Evolutionary conservation across 37 sponge, comb jelly and placozoan species (phyloP), one percentile per base, ranked within the genome.

Genomic region (Geodia barretti): DNA sequence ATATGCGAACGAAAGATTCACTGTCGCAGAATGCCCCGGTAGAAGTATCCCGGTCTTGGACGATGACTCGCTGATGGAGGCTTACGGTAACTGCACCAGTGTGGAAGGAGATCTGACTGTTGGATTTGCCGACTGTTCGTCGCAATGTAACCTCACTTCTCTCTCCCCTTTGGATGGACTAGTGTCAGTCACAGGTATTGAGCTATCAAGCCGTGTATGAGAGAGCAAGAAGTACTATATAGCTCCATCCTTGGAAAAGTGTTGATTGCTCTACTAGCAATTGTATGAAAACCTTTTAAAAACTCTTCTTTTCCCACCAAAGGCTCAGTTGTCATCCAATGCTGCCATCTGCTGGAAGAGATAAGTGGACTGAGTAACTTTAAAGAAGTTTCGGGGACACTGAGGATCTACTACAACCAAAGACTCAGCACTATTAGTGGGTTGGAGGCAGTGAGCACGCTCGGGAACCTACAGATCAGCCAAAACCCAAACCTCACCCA

Each of bases 321-420:
- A 11, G 91, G 91, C 32, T 81, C 82, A 4, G 66, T 90, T 24
- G 70, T 58, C 33, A 72, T 90, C 26, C 77, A 81, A 31, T 86
- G 91, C 79, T 90, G 91, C 40, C 1, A 34, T 47, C 9, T 34
- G 4, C 24, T 90, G 39, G 32, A 66, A 4, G 60, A 33, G 4
- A 30, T 82, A 5, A 41, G 34, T 39, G 81, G 63, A 2, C 61
- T 85, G 39, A 14, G 39, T 33, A 1, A 0, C 17, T 75, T 90
- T 35, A 14, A 0, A 4, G 34, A n/a, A 19, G 59, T 85, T 9
- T 9, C 26, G 4, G 86, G 91, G 0, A 75, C 91, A 0, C 25
- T 90, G 0, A 31, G 62, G n/a, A 31, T 90, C 0, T 80, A 85
- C 43, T 85, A 64, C 79, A 91, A 91, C 29, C 26, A 30, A 26